These are phyloP conservation scores for Coelopa pilipes DNA, from an alignment of 2,888 invertebrate species.

Conservation along the genomic window DNA sequence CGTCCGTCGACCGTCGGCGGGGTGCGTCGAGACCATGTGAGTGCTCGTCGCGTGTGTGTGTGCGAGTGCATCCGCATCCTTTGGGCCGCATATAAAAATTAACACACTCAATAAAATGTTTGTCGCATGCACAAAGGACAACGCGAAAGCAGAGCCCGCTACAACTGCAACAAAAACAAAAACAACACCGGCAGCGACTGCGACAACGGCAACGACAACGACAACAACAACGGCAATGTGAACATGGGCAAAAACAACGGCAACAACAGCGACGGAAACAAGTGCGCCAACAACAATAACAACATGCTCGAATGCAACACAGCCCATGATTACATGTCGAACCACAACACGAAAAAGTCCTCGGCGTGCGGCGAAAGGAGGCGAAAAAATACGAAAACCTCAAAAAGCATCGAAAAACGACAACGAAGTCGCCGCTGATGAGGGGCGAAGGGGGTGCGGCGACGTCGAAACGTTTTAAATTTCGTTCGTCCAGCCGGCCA, in stretches of 20 bases:
- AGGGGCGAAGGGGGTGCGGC: not conserved
- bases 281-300: no score
- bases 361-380: not conserved
- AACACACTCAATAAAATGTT: conserved; percentile 49
- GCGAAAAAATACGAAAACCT: not conserved
- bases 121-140: conserved; percentile 46
- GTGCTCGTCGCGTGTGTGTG: not conserved
- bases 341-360: conserved; percentile 27
- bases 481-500: not conserved
- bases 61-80: conserved; percentile 28
- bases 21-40: not conserved
- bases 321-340: conserved; percentile 17
- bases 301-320: conserved; percentile 11
- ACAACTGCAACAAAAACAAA: no score
- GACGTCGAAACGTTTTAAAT: not conserved
- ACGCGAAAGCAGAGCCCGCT: conserved; percentile 14
- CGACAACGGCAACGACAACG: no score
- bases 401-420: not conserved
- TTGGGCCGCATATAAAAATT: conserved; percentile 44
- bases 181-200: not conserved
- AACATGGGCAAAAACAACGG: not conserved
- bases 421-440: not conserved
- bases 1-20: not conserved
- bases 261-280: not conserved
- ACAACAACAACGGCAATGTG: no score